These are phyloP conservation scores for Atrichornis clamosus DNA, from an alignment of 2,113 vertebrate species.

Conservation along the genomic window DNA sequence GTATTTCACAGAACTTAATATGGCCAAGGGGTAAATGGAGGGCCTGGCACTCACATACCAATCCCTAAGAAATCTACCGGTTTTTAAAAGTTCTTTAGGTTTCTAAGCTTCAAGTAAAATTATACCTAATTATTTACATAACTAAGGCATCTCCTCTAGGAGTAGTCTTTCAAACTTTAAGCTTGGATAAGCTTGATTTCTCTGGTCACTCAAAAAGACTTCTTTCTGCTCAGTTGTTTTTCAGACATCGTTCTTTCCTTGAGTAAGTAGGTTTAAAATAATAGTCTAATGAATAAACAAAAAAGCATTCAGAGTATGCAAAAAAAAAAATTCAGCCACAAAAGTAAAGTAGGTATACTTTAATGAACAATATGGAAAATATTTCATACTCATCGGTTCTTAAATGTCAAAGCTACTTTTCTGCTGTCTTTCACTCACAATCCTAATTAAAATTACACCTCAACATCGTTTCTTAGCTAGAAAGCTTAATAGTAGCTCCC, in stretches of 20 bases:
- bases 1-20: neutral
- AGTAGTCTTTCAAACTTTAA: neutral
- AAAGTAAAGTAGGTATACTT: neutral
- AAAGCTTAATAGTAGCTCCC: neutral
- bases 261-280: slow-evolving; percentile 46
- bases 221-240: neutral
- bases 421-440: neutral
- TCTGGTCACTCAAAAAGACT: neutral
- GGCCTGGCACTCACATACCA: neutral
- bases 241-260: neutral
- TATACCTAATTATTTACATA: neutral
- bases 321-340: neutral
- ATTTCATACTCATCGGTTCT: neutral
- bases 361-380: neutral
- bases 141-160: neutral
- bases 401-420: neutral
- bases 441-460: neutral
- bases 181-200: neutral
- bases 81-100: neutral
- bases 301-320: neutral
- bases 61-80: neutral
- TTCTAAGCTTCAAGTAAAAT: neutral
- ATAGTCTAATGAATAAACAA: slow-evolving; percentile 1
- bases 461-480: neutral
- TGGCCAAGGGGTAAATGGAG: neutral